Conservation (phyloP, 2,888 invertebrate species). For the Seira sanloemensis region DNA sequence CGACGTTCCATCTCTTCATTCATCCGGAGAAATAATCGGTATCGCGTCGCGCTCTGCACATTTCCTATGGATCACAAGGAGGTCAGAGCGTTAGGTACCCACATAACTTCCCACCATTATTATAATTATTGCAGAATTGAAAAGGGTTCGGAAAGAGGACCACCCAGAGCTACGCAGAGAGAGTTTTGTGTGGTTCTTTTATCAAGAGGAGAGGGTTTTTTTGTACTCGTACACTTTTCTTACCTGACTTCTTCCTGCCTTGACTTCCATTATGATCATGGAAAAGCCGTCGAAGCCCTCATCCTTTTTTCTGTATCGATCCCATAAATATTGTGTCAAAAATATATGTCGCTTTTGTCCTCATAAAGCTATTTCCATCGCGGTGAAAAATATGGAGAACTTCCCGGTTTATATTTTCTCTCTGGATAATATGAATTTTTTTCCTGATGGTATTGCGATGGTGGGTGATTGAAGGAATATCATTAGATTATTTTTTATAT, state of each 20-base stretch:
- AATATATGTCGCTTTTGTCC: slow-evolving; percentile 3
- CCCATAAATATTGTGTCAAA: slow-evolving; percentile 18
- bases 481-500: too few species aligned
- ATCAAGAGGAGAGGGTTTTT: not conserved
- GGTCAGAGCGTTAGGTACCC: not conserved
- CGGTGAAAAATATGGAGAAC: not conserved
- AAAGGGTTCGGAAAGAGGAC: not conserved
- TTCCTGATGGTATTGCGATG: not conserved
- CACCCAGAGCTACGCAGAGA: not conserved
- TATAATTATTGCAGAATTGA: slow-evolving; percentile 2
- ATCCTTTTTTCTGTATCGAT: slow-evolving; percentile 9
- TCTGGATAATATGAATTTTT: too few species aligned
- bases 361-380: not conserved
- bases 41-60: not conserved
- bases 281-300: not conserved
- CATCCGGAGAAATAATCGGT: not conserved
- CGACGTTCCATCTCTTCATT: not conserved
- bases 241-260: not conserved
- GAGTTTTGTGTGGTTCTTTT: not conserved
- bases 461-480: not conserved
- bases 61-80: too few species aligned
- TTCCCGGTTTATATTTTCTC: slow-evolving; percentile 15
- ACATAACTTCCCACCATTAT: not conserved
- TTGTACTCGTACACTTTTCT: not conserved
- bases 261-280: not conserved